phyloP scores from a whole-genome alignment of 2,113 vertebrate species.

The Phylloscopus trochiloides region DNA sequence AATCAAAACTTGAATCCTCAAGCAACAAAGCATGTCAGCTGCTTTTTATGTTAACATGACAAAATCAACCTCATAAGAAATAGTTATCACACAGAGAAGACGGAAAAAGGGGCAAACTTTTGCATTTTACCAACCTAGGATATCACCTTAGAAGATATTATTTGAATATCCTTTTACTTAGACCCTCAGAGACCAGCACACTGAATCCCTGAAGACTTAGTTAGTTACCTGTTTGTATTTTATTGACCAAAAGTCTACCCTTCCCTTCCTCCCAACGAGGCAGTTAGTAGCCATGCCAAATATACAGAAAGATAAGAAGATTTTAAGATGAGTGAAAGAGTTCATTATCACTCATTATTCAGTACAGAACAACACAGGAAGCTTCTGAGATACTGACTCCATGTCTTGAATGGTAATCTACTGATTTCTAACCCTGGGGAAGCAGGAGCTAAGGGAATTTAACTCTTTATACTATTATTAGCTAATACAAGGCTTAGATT shows the following conservation, averaged over 20 bases:
- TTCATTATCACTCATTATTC: background rate
- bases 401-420: background rate
- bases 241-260: background rate
- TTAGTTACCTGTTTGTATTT: background rate
- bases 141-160: background rate
- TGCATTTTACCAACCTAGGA: background rate
- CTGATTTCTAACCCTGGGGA: background rate
- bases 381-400: background rate
- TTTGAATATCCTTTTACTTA: background rate
- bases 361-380: background rate
- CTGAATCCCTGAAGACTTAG: background rate
- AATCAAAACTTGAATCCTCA: background rate
- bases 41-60: background rate
- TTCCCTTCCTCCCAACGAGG: background rate
- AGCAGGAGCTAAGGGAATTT: background rate
- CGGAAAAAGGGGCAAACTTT: background rate
- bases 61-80: background rate
- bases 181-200: background rate
- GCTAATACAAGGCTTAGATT: background rate
- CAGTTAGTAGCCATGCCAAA: background rate
- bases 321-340: accelerated
- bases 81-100: background rate
- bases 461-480: background rate
- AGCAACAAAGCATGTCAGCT: background rate
- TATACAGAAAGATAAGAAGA: background rate